Percentiles rank a stretch among this genome's conserved stretches.
Conservation (phyloP, 53 echinoderm and acorn worm species). For the Paracentrotus lividus region DNA sequence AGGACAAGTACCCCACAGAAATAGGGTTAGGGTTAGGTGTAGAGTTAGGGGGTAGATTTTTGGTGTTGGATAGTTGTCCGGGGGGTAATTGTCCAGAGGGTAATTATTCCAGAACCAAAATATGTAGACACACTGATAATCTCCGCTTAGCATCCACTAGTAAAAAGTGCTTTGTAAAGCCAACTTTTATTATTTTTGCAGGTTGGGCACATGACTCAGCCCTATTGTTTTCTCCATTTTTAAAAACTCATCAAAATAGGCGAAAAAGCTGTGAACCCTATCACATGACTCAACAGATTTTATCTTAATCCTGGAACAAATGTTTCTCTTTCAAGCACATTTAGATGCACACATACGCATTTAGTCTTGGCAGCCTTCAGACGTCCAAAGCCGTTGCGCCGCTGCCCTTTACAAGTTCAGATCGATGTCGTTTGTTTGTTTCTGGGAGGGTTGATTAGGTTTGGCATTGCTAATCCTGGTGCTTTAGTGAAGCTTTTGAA, state of each 20-base stretch:
- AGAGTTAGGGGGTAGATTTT: no score
- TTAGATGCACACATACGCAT: not conserved
- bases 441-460: conserved; percentile 29
- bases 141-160: no score
- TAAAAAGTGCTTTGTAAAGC: no score
- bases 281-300: conserved; percentile 20
- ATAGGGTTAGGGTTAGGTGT: no score
- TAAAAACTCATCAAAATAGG: no score
- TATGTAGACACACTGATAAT: no score
- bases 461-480: conserved; percentile 23
- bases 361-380: conserved; percentile 38
- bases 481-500: conserved; percentile 35
- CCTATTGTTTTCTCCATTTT: not conserved
- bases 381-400: not conserved
- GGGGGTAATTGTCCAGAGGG: no score
- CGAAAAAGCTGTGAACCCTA: not conserved
- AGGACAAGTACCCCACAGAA: no score
- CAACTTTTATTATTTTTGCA: no score
- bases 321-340: not conserved
- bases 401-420: conserved; percentile 2
- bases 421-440: conserved; percentile 22
- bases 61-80: no score
- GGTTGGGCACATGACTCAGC: not conserved
- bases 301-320: not conserved
- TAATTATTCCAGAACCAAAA: no score